Base-by-base conservation (phyloP, 2,797 vertebrate species). In the Geotrypetes seraphini region DNA sequence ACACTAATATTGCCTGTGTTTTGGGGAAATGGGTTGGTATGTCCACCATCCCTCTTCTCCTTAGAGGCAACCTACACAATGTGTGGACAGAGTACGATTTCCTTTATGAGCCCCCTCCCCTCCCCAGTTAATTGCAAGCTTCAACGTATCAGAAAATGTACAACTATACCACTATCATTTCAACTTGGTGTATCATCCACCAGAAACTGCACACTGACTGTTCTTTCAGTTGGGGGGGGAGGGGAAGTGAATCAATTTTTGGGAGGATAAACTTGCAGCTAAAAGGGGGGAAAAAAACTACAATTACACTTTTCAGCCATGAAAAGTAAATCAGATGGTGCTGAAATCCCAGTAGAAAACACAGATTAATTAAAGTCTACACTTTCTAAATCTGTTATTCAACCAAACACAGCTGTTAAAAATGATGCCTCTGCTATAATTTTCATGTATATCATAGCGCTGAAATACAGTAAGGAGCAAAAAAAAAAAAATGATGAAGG, bases 281-380 rank as follows among this genome's bases (percentile, higher is more conserved):
- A 66, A 59, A 44, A 43, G 40, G 48, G 19, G 18, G 25, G 14
- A 17, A 8, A n/a, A 7, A 29, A 25, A 31, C 56, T 67, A 75
- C 66, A 78, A 65, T 80, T 76, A 77, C 30, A 72, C 46, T 59
- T 75, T 77, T 71, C 65, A 77, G 60, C 50, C 45, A 70, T 63
- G 59, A 71, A 75, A 78, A 69, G 59, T 60, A 75, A 78, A 72
- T 82, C 71, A 73, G 63, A 72, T 76, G 66, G 66, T 71, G 55
- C 72, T 71, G 59, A 75, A 74, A 71, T 77, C 66, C 67, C 64
- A 69, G 56, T 66, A 76, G 71, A 78, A 81, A 77, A 75, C 67
- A 75, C 51, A 78, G 73, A 78, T 75, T 78, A 78, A 78, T 78
- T 81, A 78, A 75, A 77, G 60, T 67, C 67, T 78, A 66, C 56